These are phyloP conservation scores for Engraulis encrasicolus DNA, from an alignment of 2,113 vertebrate genomes.

Conservation along the genomic window DNA sequence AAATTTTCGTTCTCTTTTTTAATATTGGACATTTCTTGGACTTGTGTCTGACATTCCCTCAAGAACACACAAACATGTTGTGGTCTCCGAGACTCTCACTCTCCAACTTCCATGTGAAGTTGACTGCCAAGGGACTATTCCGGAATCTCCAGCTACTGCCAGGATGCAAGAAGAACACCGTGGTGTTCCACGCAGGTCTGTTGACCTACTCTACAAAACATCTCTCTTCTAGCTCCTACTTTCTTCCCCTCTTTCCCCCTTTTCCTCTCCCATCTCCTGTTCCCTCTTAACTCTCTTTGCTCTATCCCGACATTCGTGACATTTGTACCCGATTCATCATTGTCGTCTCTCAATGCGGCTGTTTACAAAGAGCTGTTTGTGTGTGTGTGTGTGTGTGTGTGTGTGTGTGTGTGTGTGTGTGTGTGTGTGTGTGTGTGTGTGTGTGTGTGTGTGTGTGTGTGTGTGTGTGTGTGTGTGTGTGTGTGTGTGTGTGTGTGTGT, in stretches of 20 bases:
- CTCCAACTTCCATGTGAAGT: conserved; percentile 89
- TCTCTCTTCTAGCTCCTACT: too few relatives aligned
- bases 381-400: not conserved
- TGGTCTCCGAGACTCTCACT: conserved; percentile 90
- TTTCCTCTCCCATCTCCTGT: conserved; percentile 20
- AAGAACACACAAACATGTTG: conserved; percentile 84
- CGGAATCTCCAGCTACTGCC: conserved; percentile 85
- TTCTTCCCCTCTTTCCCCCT: conserved; percentile 27
- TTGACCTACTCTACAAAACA: conserved; percentile 30
- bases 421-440: conserved; percentile 20
- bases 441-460: conserved; percentile 19
- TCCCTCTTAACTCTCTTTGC: conserved; percentile 20
- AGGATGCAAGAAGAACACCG: conserved; percentile 83
- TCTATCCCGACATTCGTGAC: conserved; percentile 10
- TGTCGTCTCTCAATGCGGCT: conserved; percentile 26
- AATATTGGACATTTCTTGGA: not conserved
- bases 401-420: conserved; percentile 31
- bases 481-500: too few relatives aligned
- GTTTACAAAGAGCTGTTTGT: conserved; percentile 38
- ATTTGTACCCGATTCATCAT: conserved; percentile 11
- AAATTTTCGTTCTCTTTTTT: not conserved
- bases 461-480: too few relatives aligned
- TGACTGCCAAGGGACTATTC: conserved; percentile 92
- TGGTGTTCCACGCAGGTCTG: conserved; percentile 93
- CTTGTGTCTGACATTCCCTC: not conserved